Evolutionary conservation across 2,888 invertebrate species (phyloP).

Genomic region (Steinernema scapterisci): DNA sequence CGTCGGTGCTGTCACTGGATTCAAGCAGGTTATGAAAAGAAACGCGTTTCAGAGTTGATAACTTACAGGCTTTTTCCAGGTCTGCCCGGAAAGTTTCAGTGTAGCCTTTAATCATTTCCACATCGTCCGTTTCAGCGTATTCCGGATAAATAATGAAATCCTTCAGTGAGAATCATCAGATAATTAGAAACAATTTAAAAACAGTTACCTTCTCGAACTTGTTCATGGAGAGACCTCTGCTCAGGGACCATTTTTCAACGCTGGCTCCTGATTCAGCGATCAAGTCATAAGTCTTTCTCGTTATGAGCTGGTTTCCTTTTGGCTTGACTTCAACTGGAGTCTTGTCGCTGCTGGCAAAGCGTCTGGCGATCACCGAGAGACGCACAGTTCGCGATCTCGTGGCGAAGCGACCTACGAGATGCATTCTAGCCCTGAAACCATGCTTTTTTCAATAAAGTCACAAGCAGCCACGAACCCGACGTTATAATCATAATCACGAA

Average conservation of each 20-base stretch:
- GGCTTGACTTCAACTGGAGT: conserved; percentile 6
- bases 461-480: too few relatives aligned
- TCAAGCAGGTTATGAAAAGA: conserved; percentile 19
- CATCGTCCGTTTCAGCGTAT: conserved; percentile 62
- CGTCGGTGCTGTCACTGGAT: not conserved
- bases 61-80: conserved; percentile 45
- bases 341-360: not conserved
- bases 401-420: too few relatives aligned
- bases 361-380: not conserved
- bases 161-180: conserved; percentile 45
- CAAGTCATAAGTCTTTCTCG: not conserved
- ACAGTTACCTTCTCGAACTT: conserved; percentile 62
- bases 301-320: not conserved
- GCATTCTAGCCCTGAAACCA: too few relatives aligned
- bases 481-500: too few relatives aligned
- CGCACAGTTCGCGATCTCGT: too few relatives aligned
- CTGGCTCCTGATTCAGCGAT: not conserved
- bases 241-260: conserved; percentile 59
- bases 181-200: not conserved
- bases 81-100: conserved; percentile 40
- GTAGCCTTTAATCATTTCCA: conserved; percentile 58
- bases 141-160: conserved; percentile 67
- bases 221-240: conserved; percentile 62
- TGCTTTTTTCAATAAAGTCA: too few relatives aligned
- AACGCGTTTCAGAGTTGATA: too few relatives aligned